Conservation (phyloP, 2,888 invertebrate genomes). For the Drosophila pullipes region DNA sequence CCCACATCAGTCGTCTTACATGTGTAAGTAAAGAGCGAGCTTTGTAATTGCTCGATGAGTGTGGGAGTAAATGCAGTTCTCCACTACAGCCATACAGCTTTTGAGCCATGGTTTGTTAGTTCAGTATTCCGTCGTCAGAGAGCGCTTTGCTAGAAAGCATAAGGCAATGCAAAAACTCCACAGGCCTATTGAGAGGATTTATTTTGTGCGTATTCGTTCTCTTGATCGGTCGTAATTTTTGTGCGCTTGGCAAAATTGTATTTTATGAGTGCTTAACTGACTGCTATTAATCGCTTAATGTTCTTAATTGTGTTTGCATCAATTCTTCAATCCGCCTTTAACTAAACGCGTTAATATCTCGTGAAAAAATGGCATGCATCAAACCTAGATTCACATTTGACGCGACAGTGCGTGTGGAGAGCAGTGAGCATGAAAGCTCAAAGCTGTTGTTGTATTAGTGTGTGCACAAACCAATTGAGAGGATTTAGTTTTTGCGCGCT, state of each 20-base stretch:
- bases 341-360: background rate
- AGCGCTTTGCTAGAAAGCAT: background rate
- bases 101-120: background rate
- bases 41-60: background rate
- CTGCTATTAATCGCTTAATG: background rate
- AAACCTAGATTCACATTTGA: background rate
- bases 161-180: background rate
- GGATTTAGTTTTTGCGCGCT: background rate
- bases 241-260: background rate
- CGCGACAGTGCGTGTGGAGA: background rate
- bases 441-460: background rate
- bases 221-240: background rate
- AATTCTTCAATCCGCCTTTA: background rate
- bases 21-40: background rate
- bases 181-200: background rate
- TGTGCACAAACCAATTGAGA: background rate
- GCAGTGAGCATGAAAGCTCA: background rate
- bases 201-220: constrained; percentile 1
- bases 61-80: background rate
- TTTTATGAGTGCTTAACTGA: background rate
- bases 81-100: background rate
- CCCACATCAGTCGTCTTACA: background rate
- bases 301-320: background rate
- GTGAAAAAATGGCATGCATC: background rate
- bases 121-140: background rate